Base-by-base conservation (phyloP, 2,113 vertebrate species). In the Sinocyclocheilus rhinocerous region DNA sequence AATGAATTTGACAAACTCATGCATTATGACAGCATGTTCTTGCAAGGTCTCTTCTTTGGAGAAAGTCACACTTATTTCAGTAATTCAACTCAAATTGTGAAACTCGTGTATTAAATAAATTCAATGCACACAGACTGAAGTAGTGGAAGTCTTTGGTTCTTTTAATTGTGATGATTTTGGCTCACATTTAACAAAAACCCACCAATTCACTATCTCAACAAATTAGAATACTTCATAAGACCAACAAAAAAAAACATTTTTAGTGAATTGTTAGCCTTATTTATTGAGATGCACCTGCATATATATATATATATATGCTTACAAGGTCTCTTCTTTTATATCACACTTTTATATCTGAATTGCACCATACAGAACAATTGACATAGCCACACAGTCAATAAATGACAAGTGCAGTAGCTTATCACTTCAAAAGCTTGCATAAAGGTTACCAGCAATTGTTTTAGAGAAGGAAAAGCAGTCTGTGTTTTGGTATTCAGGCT, bases 141-240 rank as follows among this genome's bases (percentile, higher is more conserved):
- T 26, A 26, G 26, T 26, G 1, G 1, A 26, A 26, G 26, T 26
- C 26, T 26, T 26, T 93, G 89, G 92, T 93, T 26, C n/a, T 26
- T 26, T 26, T 26, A 26, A 26, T 26, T 26, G 26, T 26, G 26
- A 26, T 26, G 26, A 26, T n/a, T 26, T 26, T 26, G 26, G 26
- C 26, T 26, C 26, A 26, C 26, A 26, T 26, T 26, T 26, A 26
- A 26, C 26, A 26, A 26, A 26, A 26, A 26, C 26, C 26, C 26
- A 1, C 26, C 26, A n/a, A n/a, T n/a, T n/a, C n/a, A n/a, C n/a
- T n/a, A n/a, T n/a, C n/a, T n/a, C n/a, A n/a, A n/a, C n/a, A n/a
- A n/a, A n/a, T n/a, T n/a, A n/a, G n/a, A n/a, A n/a, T n/a, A n/a
- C n/a, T n/a, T n/a, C n/a, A n/a, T n/a, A n/a, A n/a, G n/a, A n/a